Evolutionary conservation across 2,888 invertebrate genomes (phyloP), one percentile per base, ranked within the genome.

Genomic region (Julus scandinavius): DNA sequence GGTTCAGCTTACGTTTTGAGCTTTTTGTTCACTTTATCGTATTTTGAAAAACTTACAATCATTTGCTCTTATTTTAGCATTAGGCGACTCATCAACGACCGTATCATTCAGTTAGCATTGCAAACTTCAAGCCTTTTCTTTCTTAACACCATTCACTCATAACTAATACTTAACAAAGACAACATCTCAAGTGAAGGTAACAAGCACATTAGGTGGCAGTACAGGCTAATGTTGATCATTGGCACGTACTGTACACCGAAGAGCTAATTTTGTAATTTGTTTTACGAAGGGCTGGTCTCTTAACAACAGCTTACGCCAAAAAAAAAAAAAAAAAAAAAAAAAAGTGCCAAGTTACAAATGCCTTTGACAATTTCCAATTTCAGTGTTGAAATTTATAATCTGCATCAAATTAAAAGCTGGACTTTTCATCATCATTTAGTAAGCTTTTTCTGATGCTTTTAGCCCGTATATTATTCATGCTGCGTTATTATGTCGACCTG

Each of bases 201-300:
- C 63, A 63, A 58, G 58, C 17, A 58, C 50, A 50, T 50, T 50
- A 9, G 50, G 50, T 50, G 50, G 50, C 50, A 50, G 13, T 13
- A 50, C 58, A 58, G 58, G 13, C 58, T 58, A 58, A 63, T 63
- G 63, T 63, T 20, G 63, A 63, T 63, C 63, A 63, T 63, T 63
- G 4, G 4, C 20, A n/a, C 20, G 4, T 63, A 4, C 63, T 63
- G 29, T 29, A 63, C 4, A 15, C n/a, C 20, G 3, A 63, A 63
- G 63, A 20, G 20, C 63, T 63, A 63, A 63, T 63, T 63, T 63
- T 63, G 63, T 20, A 63, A 63, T 63, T 63, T 17, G n/a, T 63
- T 63, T 63, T 63, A n/a, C n/a, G 7, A 63, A 63, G 63, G 63
- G 63, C 63, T 63, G 63, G 63, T 63, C 63, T 63, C 63, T 63